phyloP scores from a whole-genome alignment of 2,797 vertebrate genomes.

The Holocentrus rufus region DNA sequence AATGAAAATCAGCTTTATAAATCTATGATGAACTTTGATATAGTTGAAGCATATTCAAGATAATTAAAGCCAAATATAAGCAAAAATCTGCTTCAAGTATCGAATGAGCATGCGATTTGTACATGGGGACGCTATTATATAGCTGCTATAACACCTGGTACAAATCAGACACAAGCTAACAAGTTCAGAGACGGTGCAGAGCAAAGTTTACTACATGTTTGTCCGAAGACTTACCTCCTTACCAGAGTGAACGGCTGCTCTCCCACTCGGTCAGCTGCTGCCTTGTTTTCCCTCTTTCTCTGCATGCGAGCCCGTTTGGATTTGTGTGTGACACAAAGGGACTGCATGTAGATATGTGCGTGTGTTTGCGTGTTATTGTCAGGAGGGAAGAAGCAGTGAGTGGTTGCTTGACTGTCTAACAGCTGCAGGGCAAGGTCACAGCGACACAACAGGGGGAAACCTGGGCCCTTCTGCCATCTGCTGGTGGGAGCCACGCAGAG shows the following conservation, averaged over 20 bases:
- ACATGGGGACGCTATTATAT: background rate
- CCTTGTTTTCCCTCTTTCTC: background rate
- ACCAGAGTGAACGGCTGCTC: slow-evolving; percentile 5
- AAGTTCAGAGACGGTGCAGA: background rate
- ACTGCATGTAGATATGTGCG: slow-evolving; percentile 4
- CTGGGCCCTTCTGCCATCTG: slow-evolving; percentile 61
- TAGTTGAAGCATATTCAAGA: too few relatives aligned
- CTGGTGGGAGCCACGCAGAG: slow-evolving; percentile 52
- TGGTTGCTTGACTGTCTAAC: slow-evolving; percentile 44
- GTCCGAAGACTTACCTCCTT: slow-evolving; percentile 50
- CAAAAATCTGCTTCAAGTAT: background rate
- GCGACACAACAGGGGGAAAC: background rate
- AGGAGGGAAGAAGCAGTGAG: slow-evolving; percentile 15
- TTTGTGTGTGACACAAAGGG: background rate
- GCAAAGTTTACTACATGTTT: slow-evolving; percentile 9
- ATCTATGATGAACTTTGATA: too few relatives aligned
- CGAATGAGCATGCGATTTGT: background rate
- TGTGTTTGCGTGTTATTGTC: slow-evolving; percentile 33
- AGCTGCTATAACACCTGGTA: background rate
- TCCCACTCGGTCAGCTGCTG: slow-evolving; percentile 11
- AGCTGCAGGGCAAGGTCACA: slow-evolving; percentile 64
- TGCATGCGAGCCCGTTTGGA: background rate
- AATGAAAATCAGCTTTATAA: too few relatives aligned
- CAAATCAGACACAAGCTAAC: background rate
- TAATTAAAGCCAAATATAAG: too few relatives aligned